A percentile compares a stretch with the other conserved stretches of the same genome.
These are phyloP conservation scores for Lynx canadensis DNA, from an alignment of 2,113 vertebrate species.

Conservation along the genomic window DNA sequence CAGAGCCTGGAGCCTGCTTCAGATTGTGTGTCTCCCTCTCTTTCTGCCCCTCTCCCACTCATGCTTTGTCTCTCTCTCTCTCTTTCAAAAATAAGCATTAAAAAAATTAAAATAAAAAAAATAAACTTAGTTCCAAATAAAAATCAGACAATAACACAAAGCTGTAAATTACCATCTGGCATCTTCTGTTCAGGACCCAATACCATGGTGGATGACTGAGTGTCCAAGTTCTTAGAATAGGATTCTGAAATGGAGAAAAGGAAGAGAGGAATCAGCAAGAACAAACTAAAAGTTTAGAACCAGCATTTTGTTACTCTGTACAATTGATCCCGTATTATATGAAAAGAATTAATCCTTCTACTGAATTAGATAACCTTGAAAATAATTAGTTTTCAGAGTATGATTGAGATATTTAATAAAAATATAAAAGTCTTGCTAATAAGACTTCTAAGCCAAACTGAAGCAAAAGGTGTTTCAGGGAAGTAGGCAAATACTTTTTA, in stretches of 20 bases:
- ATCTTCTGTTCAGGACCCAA: conserved; percentile 71
- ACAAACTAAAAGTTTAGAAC: conserved; percentile 21
- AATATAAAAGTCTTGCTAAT: background rate
- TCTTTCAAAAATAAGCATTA: no score
- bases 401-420: conserved; percentile 21
- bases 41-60: no score
- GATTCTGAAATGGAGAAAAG: conserved; percentile 69
- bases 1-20: no score
- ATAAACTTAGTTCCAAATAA: conserved; percentile 14
- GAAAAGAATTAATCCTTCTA: conserved; percentile 8
- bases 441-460: conserved; percentile 53
- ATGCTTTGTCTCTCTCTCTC: no score
- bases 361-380: conserved; percentile 34
- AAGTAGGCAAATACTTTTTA: background rate
- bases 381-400: conserved; percentile 56
- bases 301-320: background rate
- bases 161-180: conserved; percentile 69
- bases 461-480: background rate
- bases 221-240: conserved; percentile 61
- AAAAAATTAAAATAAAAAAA: no score
- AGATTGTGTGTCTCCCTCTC: no score
- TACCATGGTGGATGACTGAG: conserved; percentile 62
- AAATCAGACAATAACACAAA: conserved; percentile 29
- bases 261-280: conserved; percentile 32
- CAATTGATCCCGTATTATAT: background rate